phyloP scores from a whole-genome alignment of 1,140 invertebrate species.

The Brachionus calyciflorus region DNA sequence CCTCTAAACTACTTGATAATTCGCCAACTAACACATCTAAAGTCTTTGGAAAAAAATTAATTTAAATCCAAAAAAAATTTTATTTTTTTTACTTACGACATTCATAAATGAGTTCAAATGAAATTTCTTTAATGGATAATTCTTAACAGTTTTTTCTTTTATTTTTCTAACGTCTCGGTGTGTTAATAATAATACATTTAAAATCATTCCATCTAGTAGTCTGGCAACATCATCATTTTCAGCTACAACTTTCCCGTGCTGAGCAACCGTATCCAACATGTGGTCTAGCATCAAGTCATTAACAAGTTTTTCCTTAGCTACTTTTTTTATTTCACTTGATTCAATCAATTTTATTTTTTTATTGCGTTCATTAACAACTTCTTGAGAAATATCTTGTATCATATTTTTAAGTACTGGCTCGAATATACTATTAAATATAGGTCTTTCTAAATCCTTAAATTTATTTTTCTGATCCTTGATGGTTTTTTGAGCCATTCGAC shows the following conservation, averaged over 20 bases:
- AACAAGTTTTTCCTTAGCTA: slow-evolving; percentile 43
- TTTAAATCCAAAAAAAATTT: neutral
- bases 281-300: slow-evolving; percentile 30
- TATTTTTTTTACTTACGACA: neutral
- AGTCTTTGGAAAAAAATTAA: slow-evolving; percentile 3
- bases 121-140: slow-evolving; percentile 45
- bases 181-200: neutral
- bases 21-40: slow-evolving; percentile 30
- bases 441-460: neutral
- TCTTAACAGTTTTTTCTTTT: slow-evolving; percentile 37
- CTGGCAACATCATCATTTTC: slow-evolving; percentile 40
- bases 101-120: slow-evolving; percentile 45
- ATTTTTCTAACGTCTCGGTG: slow-evolving; percentile 5
- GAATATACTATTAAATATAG: slow-evolving; percentile 10
- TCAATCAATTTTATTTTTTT: slow-evolving; percentile 30
- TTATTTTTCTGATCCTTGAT: slow-evolving; percentile 28
- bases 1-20: slow-evolving; percentile 38
- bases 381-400: neutral
- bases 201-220: slow-evolving; percentile 21
- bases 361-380: neutral
- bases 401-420: slow-evolving; percentile 14
- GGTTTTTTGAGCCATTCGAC: neutral
- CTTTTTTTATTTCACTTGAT: slow-evolving; percentile 41
- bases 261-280: slow-evolving; percentile 39
- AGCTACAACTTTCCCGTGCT: slow-evolving; percentile 21